Evolutionary conservation across 2,888 invertebrate genomes (phyloP).

Genomic region (Tiliacea aurago): DNA sequence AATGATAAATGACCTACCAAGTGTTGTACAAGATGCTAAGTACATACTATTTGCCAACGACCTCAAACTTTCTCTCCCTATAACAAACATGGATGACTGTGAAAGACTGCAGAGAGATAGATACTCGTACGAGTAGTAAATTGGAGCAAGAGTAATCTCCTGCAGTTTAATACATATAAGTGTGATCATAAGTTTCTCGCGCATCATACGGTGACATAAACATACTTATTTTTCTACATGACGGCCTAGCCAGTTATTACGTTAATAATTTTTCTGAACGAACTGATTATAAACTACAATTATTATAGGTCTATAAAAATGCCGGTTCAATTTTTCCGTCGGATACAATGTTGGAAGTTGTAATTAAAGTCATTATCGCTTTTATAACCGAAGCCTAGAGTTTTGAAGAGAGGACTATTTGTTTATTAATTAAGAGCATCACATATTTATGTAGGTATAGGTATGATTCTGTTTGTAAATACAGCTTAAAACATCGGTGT

Average conservation of each 20-base stretch:
- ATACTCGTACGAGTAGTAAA: too few relatives aligned
- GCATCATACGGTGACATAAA: too few relatives aligned
- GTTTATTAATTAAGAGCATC: constrained; percentile 21
- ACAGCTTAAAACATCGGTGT: not conserved
- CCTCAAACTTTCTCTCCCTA: too few relatives aligned
- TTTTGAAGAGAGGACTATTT: constrained; percentile 16
- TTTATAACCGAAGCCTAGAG: constrained; percentile 20
- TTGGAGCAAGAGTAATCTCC: too few relatives aligned
- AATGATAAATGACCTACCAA: too few relatives aligned
- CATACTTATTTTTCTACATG: not conserved
- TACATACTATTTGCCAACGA: too few relatives aligned
- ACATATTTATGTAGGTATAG: not conserved
- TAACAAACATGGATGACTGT: too few relatives aligned
- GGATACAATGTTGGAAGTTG: constrained; percentile 16
- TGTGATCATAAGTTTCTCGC: too few relatives aligned
- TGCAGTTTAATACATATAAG: too few relatives aligned
- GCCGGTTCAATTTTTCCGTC: constrained; percentile 7
- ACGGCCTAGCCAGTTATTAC: not conserved
- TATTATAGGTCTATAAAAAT: constrained; percentile 9
- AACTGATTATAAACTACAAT: constrained; percentile 7
- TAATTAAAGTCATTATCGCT: constrained; percentile 35
- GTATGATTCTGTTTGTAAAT: not conserved
- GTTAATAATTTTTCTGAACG: not conserved
- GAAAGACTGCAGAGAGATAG: too few relatives aligned
- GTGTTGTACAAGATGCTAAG: too few relatives aligned